Percentiles rank a stretch among this genome's conserved stretches.
These are phyloP conservation scores for Motacilla tschutschensis DNA, from an alignment of 2,113 vertebrate genomes.

Conservation along the genomic window DNA sequence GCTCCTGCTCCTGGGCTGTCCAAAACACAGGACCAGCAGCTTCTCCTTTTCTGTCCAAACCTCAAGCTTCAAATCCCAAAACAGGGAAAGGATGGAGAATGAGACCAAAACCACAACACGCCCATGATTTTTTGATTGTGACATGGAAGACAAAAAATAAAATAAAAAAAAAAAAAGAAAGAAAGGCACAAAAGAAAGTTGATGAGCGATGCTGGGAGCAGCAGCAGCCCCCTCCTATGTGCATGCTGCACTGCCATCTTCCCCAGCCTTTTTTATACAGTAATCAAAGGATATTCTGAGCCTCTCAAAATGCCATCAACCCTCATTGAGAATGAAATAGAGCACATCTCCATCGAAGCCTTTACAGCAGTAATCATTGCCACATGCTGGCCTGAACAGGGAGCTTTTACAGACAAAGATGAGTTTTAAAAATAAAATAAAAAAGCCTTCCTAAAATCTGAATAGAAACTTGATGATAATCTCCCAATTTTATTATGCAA, in stretches of 20 bases:
- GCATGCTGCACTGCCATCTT: constrained; percentile 25
- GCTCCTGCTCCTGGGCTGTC: not conserved
- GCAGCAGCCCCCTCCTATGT: constrained; percentile 32
- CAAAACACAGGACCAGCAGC: not conserved
- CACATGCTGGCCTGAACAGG: constrained; percentile 57
- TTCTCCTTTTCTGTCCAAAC: not conserved
- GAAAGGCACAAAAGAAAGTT: constrained; percentile 63
- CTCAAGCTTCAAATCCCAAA: constrained; percentile 3
- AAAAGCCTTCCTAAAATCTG: constrained; percentile 69
- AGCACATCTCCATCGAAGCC: constrained; percentile 68
- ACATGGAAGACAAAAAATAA: not conserved
- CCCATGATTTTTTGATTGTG: constrained; percentile 16
- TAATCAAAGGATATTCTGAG: constrained; percentile 82
- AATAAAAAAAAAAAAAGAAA: not conserved
- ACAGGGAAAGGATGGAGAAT: not conserved
- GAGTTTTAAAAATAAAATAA: constrained; percentile 57
- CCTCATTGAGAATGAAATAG: constrained; percentile 77
- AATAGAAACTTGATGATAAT: constrained; percentile 84
- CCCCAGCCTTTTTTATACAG: constrained; percentile 49
- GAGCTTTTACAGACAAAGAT: constrained; percentile 68
- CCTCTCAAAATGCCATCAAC: constrained; percentile 77
- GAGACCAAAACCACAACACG: constrained; percentile 9
- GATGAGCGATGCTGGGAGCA: constrained; percentile 54
- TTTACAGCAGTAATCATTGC: constrained; percentile 70
- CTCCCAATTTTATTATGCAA: constrained; percentile 64